Evolutionary conservation across 2,888 invertebrate species (phyloP).

Genomic region (Beris morrisii): DNA sequence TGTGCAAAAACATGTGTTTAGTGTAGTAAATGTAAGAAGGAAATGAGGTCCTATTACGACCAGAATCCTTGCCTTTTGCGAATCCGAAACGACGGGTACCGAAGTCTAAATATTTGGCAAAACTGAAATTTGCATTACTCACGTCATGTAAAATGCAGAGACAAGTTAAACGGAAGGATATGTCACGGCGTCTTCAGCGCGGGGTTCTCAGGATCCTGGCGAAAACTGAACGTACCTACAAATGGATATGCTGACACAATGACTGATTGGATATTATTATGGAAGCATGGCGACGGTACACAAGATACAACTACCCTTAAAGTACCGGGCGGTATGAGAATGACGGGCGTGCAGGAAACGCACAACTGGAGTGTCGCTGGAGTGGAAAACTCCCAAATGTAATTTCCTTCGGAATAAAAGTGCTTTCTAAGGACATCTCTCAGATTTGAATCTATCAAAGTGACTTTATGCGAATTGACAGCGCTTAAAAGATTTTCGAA

Average conservation of each 20-base stretch:
- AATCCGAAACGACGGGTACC: not conserved
- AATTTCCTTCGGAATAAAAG: constrained; percentile 35
- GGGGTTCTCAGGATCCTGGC: constrained; percentile 21
- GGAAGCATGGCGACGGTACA: constrained; percentile 11
- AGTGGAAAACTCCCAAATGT: constrained; percentile 27
- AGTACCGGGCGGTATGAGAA: not conserved
- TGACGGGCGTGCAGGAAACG: not conserved
- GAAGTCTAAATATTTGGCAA: constrained; percentile 6
- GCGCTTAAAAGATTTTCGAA: constrained; percentile 32
- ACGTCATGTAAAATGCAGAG: constrained; percentile 26
- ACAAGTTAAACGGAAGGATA: constrained; percentile 31
- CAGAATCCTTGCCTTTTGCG: not conserved
- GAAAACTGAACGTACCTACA: constrained; percentile 15
- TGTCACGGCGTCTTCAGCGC: constrained; percentile 12
- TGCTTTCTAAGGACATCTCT: constrained; percentile 28
- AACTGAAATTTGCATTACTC: constrained; percentile 34
- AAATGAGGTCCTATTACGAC: constrained; percentile 10
- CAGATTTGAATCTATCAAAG: constrained; percentile 38
- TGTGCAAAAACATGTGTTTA: constrained; percentile 8
- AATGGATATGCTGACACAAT: constrained; percentile 39
- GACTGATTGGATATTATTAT: constrained; percentile 40
- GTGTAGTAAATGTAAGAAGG: constrained; percentile 3
- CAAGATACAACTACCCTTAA: not conserved
- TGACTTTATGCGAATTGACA: constrained; percentile 39
- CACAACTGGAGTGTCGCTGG: constrained; percentile 6